These are phyloP conservation scores for Neofelis nebulosa DNA, from an alignment of 2,113 vertebrate genomes.

Conservation along the genomic window DNA sequence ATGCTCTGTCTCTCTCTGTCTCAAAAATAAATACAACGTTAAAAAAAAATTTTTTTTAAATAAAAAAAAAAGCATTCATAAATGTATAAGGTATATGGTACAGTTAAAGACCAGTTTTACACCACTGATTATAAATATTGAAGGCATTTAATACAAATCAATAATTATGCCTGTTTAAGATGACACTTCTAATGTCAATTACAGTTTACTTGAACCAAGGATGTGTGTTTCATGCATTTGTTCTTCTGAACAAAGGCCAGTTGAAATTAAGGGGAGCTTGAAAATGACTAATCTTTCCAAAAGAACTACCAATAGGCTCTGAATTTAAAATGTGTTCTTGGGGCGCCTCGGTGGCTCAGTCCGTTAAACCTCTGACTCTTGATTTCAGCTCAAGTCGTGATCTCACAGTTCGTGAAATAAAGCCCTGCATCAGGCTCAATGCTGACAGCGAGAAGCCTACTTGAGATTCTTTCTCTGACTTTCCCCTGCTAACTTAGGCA, in stretches of 20 bases:
- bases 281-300: background rate
- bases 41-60: too few relatives aligned
- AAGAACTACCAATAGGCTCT: background rate
- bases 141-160: constrained; percentile 1
- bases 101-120: background rate
- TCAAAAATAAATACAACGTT: too few relatives aligned
- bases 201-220: background rate
- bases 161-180: background rate
- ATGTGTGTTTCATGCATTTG: background rate
- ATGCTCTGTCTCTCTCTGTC: too few relatives aligned
- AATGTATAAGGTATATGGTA: background rate
- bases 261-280: background rate
- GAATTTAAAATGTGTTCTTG: background rate
- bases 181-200: background rate
- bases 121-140: background rate
- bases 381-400: too few relatives aligned
- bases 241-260: background rate
- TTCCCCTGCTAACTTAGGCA: too few relatives aligned
- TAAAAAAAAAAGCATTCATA: background rate
- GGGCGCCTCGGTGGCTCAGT: too few relatives aligned
- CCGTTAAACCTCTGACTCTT: too few relatives aligned
- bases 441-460: too few relatives aligned
- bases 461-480: too few relatives aligned
- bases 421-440: too few relatives aligned
- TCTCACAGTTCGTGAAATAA: too few relatives aligned